Evolutionary conservation across 2,797 vertebrate species (phyloP).

Genomic region (Ammospiza maritima): DNA sequence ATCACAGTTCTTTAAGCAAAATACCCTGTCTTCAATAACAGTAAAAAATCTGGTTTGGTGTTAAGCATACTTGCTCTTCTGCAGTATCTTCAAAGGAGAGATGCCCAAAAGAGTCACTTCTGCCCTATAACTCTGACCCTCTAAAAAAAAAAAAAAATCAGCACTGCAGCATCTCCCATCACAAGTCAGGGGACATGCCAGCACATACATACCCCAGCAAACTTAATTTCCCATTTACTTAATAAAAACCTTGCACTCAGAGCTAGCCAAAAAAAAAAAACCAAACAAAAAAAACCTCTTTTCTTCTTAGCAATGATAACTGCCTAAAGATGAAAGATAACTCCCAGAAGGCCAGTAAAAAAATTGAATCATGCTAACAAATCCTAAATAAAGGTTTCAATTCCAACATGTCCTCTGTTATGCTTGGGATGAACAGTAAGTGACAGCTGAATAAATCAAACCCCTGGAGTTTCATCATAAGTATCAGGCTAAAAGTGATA

Average conservation of each 20-base stretch:
- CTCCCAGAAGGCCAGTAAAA: slow-evolving; percentile 19
- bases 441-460: slow-evolving; percentile 49
- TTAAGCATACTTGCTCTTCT: not conserved
- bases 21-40: not conserved
- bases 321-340: slow-evolving; percentile 14
- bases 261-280: not conserved
- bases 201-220: not conserved
- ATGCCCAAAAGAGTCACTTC: not conserved
- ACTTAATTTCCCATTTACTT: not conserved
- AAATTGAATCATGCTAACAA: slow-evolving; percentile 21
- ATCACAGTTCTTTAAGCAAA: not conserved
- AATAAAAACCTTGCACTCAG: not conserved
- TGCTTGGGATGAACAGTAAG: not conserved
- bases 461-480: not conserved
- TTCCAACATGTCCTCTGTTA: not conserved
- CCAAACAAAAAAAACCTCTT: not conserved
- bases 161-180: not conserved
- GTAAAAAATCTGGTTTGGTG: not conserved
- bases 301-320: not conserved
- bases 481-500: slow-evolving; percentile 20
- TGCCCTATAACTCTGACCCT: not conserved
- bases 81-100: not conserved
- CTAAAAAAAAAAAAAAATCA: not conserved
- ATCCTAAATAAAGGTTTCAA: slow-evolving; percentile 22
- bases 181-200: not conserved